Base-by-base conservation (phyloP, 2,113 vertebrate species). In the Illadopsis cleaveri region DNA sequence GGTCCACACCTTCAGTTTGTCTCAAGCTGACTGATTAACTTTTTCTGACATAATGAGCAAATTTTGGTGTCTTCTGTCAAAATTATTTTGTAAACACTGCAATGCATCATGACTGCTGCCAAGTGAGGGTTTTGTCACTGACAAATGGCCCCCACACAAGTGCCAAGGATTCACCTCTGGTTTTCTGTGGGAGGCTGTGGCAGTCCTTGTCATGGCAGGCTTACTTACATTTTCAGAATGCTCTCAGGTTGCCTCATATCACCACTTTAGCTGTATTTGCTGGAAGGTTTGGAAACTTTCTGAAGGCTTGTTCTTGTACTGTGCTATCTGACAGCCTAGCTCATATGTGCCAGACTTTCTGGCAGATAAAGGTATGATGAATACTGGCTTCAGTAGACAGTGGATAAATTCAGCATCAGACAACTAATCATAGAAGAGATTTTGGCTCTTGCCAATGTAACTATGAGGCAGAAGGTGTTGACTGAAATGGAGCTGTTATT, bases 221-320 rank as follows among this genome's bases (percentile, higher is more conserved):
- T 66, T 82, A 12, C 40, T 82, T 62, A 31, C 13, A 35, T 40
- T 50, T 92, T 54, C 3, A 2, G 38, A 83, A 54, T 28, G 7
- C 19, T 82, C 11, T 77, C 40, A 60, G 15, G 18, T 48, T 83
- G 28, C 30, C 37, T 42, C 9, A 12, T 14, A 42, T 25, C 28
- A 91, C 35, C 44, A 30, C 18, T 72, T 44, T 7, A 9, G 13
- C 65, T 79, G 19, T 14, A 60, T 79, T 84, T 81, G 4, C 33
- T 76, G 60, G 15, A 66, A 77, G 12, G 35, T 69, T 88, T 80
- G 42, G 30, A 94, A 95, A 89, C 38, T 62, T 84, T 31, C 11
- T 78, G 20, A 82, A 86, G 17, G 12, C 27, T 54, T 72, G 19
- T 28, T 77, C 48, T 50, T 62, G 23, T 25, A 56, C 16, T 44